These are phyloP conservation scores for Tupaia chinensis DNA, from an alignment of 2,113 vertebrate genomes.

Conservation along the genomic window DNA sequence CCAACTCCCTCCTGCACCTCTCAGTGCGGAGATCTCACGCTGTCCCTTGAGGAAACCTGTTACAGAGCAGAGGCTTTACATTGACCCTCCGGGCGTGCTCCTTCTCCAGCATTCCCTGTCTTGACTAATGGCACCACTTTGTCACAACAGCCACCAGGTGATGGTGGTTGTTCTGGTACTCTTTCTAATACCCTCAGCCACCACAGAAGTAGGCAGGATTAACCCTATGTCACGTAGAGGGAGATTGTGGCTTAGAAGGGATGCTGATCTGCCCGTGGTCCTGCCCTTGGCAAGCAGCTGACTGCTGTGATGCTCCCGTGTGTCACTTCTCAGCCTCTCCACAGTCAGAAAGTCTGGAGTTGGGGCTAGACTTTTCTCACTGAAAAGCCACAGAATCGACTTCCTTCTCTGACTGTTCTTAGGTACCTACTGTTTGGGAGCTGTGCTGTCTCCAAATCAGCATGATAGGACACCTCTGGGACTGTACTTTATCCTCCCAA, in stretches of 20 bases:
- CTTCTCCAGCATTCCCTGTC: neutral
- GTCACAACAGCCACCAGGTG: neutral
- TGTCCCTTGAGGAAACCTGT: neutral
- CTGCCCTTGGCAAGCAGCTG: neutral
- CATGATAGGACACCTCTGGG: neutral
- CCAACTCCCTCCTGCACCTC: neutral
- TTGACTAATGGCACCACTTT: neutral
- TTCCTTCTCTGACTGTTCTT: neutral
- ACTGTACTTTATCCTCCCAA: neutral
- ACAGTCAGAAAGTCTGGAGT: slow-evolving; percentile 8
- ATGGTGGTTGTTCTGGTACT: neutral
- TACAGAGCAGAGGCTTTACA: neutral
- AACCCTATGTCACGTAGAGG: neutral
- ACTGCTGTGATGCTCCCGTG: neutral
- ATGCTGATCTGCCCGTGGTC: neutral
- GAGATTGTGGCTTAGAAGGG: neutral
- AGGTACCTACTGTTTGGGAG: neutral
- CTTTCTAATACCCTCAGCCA: neutral
- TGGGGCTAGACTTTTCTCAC: neutral
- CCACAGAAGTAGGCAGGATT: neutral
- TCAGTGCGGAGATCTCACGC: neutral
- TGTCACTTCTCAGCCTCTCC: neutral
- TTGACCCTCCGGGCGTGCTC: neutral
- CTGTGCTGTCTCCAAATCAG: neutral
- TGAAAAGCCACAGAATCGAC: neutral